Conservation (phyloP, 2,113 vertebrate genomes). For the Xiphias gladius region DNA sequence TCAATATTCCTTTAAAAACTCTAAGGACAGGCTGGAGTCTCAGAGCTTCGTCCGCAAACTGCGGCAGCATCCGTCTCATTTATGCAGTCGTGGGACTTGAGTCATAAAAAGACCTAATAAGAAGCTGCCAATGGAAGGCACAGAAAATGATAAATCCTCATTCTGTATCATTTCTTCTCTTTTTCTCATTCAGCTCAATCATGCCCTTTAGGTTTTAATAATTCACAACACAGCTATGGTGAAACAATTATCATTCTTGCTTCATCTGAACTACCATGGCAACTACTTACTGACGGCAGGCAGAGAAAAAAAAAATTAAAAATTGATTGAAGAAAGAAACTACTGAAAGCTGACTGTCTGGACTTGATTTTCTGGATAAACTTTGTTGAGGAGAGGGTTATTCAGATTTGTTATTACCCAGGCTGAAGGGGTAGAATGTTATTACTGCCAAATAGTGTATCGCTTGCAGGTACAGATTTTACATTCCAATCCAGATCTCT, state of each 20-base stretch:
- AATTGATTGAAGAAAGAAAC: conserved; percentile 39
- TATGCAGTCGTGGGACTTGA: background rate
- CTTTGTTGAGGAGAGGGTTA: background rate
- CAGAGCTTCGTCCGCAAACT: conserved; percentile 29
- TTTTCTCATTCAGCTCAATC: conserved; percentile 54
- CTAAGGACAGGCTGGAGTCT: conserved; percentile 33
- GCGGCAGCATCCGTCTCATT: conserved; percentile 29
- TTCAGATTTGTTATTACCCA: conserved; percentile 1
- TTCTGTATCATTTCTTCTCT: conserved; percentile 57
- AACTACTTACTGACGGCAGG: conserved; percentile 68
- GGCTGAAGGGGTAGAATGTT: conserved; percentile 1
- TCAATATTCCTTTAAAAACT: conserved; percentile 61
- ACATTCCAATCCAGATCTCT: background rate
- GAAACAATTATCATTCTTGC: conserved; percentile 75
- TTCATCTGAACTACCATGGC: conserved; percentile 77
- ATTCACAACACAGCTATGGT: conserved; percentile 66
- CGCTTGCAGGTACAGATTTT: background rate
- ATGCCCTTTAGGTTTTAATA: conserved; percentile 72
- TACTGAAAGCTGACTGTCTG: background rate
- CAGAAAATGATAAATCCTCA: conserved; percentile 30
- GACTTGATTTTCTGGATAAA: conserved; percentile 15
- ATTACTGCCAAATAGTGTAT: background rate
- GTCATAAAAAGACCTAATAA: conserved; percentile 40
- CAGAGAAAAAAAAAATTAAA: conserved; percentile 18
- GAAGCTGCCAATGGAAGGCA: conserved; percentile 30